These are phyloP conservation scores for Sitobion miscanthi DNA, from an alignment of 1,140 invertebrate genomes.

Conservation along the genomic window DNA sequence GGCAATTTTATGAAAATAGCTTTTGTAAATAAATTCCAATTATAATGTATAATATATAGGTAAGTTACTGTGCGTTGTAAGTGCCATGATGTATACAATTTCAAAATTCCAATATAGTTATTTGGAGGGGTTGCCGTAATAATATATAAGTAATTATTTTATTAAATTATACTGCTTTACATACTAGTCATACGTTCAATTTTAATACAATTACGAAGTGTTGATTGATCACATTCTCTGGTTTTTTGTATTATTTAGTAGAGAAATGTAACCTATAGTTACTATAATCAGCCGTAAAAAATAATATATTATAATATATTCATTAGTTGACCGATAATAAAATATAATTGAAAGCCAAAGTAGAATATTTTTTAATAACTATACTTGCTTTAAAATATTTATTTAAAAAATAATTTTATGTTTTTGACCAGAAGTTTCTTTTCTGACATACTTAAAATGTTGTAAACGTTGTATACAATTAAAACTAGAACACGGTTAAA, in stretches of 20 bases:
- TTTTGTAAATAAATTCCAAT: neutral
- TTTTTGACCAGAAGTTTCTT: neutral
- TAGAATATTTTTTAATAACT: neutral
- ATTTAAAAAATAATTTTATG: neutral
- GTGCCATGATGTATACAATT: neutral
- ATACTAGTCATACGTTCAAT: too few relatives aligned
- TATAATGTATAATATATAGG: neutral
- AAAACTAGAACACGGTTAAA: neutral
- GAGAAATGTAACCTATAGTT: neutral
- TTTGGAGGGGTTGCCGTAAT: neutral
- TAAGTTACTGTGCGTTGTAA: neutral
- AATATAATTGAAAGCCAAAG: neutral
- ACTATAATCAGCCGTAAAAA: neutral
- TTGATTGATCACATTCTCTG: neutral
- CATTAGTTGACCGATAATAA: neutral
- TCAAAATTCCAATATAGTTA: neutral
- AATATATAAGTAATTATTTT: neutral
- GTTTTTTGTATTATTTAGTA: neutral
- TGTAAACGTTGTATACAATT: neutral
- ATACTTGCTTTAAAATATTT: neutral
- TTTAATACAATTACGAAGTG: neutral
- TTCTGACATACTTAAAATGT: neutral
- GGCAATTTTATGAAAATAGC: too few relatives aligned
- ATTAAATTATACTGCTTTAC: too few relatives aligned
- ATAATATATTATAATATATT: neutral